phyloP scores from a whole-genome alignment of 2,797 vertebrate species.

The Ctenosaura bakeri region DNA sequence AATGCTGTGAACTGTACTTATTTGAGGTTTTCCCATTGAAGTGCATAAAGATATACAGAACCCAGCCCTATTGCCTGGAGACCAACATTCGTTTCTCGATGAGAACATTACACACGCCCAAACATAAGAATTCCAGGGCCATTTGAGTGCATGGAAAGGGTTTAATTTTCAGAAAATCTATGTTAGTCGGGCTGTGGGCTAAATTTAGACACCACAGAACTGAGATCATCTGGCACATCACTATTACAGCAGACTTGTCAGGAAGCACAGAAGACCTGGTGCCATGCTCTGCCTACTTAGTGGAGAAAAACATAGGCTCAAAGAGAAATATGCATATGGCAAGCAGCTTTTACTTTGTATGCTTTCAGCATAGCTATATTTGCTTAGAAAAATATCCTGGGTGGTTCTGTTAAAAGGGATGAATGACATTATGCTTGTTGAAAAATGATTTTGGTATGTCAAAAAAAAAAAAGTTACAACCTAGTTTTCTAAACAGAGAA shows the following conservation, averaged over 20 bases:
- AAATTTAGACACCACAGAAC: conserved; percentile 20
- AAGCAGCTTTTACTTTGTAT: neutral
- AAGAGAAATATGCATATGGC: neutral
- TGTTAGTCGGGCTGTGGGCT: conserved; percentile 2
- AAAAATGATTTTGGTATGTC: neutral
- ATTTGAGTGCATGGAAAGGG: conserved; percentile 3
- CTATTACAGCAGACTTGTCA: conserved; percentile 13
- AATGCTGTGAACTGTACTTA: neutral
- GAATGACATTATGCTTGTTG: neutral
- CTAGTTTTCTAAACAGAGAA: neutral
- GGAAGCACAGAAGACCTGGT: conserved; percentile 7
- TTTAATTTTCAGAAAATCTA: neutral
- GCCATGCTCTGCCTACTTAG: conserved; percentile 14
- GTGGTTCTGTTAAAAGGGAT: neutral
- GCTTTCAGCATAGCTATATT: neutral
- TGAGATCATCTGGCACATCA: conserved; percentile 17
- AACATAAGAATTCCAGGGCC: neutral
- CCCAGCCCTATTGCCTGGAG: neutral
- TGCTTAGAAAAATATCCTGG: neutral
- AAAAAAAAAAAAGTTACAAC: neutral
- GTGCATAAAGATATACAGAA: conserved; percentile 3
- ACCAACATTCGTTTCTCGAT: neutral
- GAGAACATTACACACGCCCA: conserved; percentile 18
- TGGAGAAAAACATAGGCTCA: neutral
- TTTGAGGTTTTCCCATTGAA: conserved; percentile 11